Percentiles rank a stretch among this genome's conserved stretches.
Evolutionary conservation across 2,797 vertebrate genomes (phyloP).

Genomic region (Macrochelys suwanniensis): DNA sequence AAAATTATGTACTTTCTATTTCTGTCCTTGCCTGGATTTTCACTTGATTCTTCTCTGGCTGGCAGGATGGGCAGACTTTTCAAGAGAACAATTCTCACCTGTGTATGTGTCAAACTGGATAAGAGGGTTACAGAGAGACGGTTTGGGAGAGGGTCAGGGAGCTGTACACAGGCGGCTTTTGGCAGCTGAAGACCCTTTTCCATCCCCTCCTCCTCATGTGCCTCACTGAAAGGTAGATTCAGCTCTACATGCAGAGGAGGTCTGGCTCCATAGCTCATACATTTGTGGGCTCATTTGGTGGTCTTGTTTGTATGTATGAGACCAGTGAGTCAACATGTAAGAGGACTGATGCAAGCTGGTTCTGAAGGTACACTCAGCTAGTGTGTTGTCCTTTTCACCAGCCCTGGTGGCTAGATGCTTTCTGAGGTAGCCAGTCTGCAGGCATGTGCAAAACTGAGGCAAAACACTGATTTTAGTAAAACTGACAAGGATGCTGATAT

Average conservation of each 20-base stretch:
- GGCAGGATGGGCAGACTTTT: background rate
- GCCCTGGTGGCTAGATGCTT: background rate
- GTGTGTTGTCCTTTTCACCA: background rate
- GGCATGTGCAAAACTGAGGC: background rate
- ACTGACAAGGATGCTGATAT: background rate
- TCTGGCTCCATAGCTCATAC: background rate
- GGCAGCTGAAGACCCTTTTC: background rate
- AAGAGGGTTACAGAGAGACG: background rate
- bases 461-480: background rate
- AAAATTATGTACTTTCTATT: background rate
- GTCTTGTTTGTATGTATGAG: background rate
- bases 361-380: background rate
- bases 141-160: background rate
- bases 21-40: conserved; percentile 12
- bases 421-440: background rate
- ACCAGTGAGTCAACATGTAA: background rate
- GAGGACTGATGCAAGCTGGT: background rate
- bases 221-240: background rate
- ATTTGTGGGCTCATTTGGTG: background rate
- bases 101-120: background rate
- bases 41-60: conserved; percentile 6
- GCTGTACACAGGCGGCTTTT: background rate
- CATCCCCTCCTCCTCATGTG: background rate
- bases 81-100: background rate
- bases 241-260: background rate